A percentile compares a stretch with the other conserved stretches of the same genome.
phyloP scores from a whole-genome alignment of 2,797 vertebrate species.

The Anguilla marmorata region DNA sequence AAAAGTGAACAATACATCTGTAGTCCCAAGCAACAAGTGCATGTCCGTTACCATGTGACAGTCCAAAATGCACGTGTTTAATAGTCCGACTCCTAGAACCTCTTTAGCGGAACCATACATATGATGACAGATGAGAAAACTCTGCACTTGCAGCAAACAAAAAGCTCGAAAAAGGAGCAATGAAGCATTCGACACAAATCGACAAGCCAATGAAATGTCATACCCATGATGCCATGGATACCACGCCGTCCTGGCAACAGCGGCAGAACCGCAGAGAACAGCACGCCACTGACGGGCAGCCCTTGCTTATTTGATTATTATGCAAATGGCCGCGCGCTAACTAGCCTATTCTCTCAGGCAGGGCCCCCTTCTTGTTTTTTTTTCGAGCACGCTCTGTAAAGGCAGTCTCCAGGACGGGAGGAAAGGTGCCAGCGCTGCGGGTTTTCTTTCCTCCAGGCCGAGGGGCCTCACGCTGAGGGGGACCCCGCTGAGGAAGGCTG shows the following conservation, averaged over 20 bases:
- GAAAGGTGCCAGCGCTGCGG: slow-evolving; percentile 2
- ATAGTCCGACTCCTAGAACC: not conserved
- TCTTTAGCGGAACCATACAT: not conserved
- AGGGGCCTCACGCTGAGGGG: not conserved
- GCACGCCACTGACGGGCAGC: slow-evolving; percentile 24
- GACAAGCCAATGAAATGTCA: slow-evolving; percentile 10
- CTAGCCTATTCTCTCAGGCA: slow-evolving; percentile 29
- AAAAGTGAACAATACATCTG: not conserved
- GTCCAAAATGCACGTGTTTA: not conserved
- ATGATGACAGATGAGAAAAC: not conserved
- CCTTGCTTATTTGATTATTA: slow-evolving; percentile 39
- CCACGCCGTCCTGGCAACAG: slow-evolving; percentile 30
- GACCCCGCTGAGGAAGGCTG: not conserved
- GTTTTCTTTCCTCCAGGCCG: not conserved
- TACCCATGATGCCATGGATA: not conserved
- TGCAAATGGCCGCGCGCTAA: slow-evolving; percentile 40
- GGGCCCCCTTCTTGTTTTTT: not conserved
- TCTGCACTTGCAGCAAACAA: not conserved
- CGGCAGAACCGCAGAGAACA: slow-evolving; percentile 26
- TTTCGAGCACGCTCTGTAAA: slow-evolving; percentile 26
- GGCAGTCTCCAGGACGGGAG: slow-evolving; percentile 11
- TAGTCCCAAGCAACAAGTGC: not conserved
- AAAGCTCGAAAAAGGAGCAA: slow-evolving; percentile 10
- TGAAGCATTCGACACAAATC: slow-evolving; percentile 17
- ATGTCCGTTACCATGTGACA: not conserved